These are phyloP conservation scores for Belonocnema kinseyi DNA, from an alignment of 1,140 invertebrate genomes.

Conservation along the genomic window DNA sequence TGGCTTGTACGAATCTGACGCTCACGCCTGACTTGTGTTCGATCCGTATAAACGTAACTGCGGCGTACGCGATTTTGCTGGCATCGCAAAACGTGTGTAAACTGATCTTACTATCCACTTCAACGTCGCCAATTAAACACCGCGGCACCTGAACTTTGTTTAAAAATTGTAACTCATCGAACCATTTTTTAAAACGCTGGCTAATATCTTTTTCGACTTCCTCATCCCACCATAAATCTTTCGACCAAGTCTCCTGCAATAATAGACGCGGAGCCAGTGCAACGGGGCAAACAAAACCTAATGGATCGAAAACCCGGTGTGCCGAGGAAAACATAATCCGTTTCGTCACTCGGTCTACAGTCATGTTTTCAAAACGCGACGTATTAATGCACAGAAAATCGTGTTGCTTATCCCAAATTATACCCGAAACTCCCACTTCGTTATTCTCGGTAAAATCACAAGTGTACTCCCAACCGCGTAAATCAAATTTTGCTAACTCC, in stretches of 20 bases:
- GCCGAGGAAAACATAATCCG: slow-evolving; percentile 37
- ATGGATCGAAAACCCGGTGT: slow-evolving; percentile 61
- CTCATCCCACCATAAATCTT: slow-evolving; percentile 56
- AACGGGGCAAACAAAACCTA: slow-evolving; percentile 59
- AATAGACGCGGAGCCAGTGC: slow-evolving; percentile 52
- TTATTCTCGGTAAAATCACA: background rate
- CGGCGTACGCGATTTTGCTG: slow-evolving; percentile 34
- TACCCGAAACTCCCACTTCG: background rate
- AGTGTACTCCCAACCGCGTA: slow-evolving; percentile 25
- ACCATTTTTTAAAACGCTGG: slow-evolving; percentile 41
- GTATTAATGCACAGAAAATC: background rate
- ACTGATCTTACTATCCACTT: background rate
- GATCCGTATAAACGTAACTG: slow-evolving; percentile 28
- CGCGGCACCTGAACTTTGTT: slow-evolving; percentile 24
- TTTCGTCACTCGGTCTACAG: background rate
- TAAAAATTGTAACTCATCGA: slow-evolving; percentile 37
- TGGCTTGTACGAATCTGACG: slow-evolving; percentile 33
- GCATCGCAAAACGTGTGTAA: slow-evolving; percentile 38
- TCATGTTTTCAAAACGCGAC: background rate
- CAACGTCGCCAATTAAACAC: background rate
- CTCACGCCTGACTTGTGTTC: background rate
- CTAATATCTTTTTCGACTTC: slow-evolving; percentile 26
- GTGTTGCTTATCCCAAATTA: slow-evolving; percentile 12
- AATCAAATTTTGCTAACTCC: background rate
- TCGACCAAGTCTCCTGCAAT: slow-evolving; percentile 38